Percentiles rank a stretch among this genome's conserved stretches.
phyloP scores from a whole-genome alignment of 2,797 vertebrate genomes.

The Dryobates pubescens region DNA sequence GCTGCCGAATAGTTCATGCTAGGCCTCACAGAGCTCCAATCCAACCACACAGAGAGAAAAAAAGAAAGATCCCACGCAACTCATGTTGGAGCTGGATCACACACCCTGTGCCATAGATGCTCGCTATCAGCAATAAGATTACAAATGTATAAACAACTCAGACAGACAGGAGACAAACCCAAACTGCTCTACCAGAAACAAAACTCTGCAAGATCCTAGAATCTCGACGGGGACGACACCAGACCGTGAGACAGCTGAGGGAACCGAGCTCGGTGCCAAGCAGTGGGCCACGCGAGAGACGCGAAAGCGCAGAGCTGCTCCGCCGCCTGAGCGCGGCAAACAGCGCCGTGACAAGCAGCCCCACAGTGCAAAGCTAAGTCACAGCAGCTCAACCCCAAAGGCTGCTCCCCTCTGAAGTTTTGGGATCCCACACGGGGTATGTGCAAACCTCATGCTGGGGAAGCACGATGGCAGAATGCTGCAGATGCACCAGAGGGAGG shows the following conservation, averaged over 20 bases:
- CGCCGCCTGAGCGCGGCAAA: not conserved
- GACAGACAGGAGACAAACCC: conserved; percentile 19
- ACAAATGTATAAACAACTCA: conserved; percentile 19
- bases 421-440: not conserved
- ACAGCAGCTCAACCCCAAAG: not conserved
- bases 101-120: not conserved
- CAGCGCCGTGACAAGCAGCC: not conserved
- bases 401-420: not conserved
- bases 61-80: not conserved
- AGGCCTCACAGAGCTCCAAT: not conserved
- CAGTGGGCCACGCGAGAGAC: not conserved
- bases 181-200: conserved; percentile 8
- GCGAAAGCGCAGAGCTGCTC: not conserved
- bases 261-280: not conserved
- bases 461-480: not conserved
- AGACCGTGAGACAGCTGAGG: not conserved
- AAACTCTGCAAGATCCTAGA: conserved; percentile 14
- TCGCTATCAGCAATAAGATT: conserved; percentile 30
- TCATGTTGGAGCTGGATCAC: conserved; percentile 1
- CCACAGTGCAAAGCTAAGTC: accelerated
- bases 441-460: accelerated
- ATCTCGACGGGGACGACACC: accelerated
- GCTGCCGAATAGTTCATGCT: not conserved
- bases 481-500: accelerated
- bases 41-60: not conserved